Evolutionary conservation across 2,797 vertebrate species (phyloP).

Genomic region (Lepidocolaptes lacrymiger): DNA sequence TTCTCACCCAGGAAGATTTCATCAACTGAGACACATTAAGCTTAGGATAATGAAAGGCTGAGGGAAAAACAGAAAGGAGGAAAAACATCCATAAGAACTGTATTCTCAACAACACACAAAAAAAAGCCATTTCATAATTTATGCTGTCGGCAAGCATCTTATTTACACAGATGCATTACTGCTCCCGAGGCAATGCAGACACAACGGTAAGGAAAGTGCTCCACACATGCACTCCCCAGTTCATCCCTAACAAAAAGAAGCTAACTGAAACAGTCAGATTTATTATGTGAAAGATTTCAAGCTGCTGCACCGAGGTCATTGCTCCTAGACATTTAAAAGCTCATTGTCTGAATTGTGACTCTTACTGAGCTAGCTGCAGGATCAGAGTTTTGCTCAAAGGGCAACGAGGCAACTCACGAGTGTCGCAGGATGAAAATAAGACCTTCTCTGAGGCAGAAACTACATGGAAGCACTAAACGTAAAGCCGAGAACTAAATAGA

Average conservation of each 20-base stretch:
- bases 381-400: not conserved
- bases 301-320: not conserved
- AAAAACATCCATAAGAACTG: constrained; percentile 14
- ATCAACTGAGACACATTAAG: constrained; percentile 90
- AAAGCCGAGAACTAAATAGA: not conserved
- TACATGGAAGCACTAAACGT: not conserved
- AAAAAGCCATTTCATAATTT: constrained; percentile 35
- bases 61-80: not conserved
- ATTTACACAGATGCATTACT: constrained; percentile 16
- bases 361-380: not conserved
- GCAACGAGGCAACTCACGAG: not conserved
- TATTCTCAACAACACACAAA: not conserved
- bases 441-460: not conserved
- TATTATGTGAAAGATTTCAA: constrained; percentile 10
- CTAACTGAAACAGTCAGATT: constrained; percentile 19
- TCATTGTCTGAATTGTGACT: not conserved
- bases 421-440: not conserved
- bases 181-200: constrained; percentile 17
- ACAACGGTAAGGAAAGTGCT: not conserved
- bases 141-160: constrained; percentile 40
- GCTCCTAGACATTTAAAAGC: constrained; percentile 6
- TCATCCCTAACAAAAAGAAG: not conserved
- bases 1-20: constrained; percentile 93
- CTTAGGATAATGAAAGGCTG: constrained; percentile 91
- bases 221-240: not conserved